Evolutionary conservation across 2,888 invertebrate species (phyloP), one percentile per base, ranked within the genome.

Genomic region (Torymus tubicola): DNA sequence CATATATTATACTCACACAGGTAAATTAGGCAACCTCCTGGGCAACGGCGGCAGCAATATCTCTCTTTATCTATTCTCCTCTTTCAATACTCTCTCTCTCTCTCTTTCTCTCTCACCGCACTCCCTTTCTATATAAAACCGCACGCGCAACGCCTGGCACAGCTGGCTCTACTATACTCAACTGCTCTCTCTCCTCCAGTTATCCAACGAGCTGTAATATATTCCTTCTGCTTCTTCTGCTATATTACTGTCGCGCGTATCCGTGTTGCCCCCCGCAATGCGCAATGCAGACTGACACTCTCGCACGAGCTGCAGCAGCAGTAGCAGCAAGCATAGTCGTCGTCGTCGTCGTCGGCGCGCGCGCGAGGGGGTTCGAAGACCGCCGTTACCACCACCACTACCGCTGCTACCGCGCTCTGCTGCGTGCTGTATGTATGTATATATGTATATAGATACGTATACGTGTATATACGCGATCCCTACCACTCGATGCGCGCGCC

Each of bases 261-360:
- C 65, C 50, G 57, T 87, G 87, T 85, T 87, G 86, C 85, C 83
- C 85, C 86, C 82, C 86, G 86, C 87, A 88, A 89, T 89, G 88
- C 90, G 89, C 88, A 89, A 88, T 88, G 89, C 88, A 87, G 89
- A 86, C 87, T 86, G 85, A 83, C 85, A 81, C 82, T 84, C 84
- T 31, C 1, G 21, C 21, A 21, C 1, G 2, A 21, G 21, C 21
- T 21, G 21, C 21, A 21, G 21, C 21, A 21, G 21, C 61, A 31
- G 63, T 16, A 42, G 60, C n/a, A 21, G 57, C n/a, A 21, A 42
- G 57, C 24, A 53, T 12, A 12, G 68, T n/a, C n/a, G 71, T 60
- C 58, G 57, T 10, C 58, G 24, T 11, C 69, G 70, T 60, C 21
- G 21, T 21, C 21, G 2, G 21, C 21, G 21, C 21, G 21, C 21